These are phyloP conservation scores for Agonopterix arenella DNA, from an alignment of 2,888 invertebrate genomes.

Conservation along the genomic window DNA sequence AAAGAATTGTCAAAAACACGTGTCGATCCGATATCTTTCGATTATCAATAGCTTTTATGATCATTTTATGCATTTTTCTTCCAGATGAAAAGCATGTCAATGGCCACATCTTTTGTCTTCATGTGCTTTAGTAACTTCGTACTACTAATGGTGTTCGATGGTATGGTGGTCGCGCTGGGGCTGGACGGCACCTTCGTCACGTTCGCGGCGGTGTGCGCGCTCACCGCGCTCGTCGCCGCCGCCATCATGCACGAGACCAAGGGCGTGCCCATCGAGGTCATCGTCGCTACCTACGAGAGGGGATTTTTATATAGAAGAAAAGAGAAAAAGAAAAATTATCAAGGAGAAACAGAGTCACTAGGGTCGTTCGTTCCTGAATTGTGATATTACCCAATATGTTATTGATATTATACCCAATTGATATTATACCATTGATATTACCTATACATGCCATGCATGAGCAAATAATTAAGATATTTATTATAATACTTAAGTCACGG, in stretches of 20 bases:
- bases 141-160: slow-evolving; percentile 20
- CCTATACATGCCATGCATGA: no score
- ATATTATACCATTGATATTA: no score
- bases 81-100: slow-evolving; percentile 30
- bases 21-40: no score
- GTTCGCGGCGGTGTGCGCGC: slow-evolving; percentile 28
- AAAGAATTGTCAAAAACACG: no score
- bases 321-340: no score
- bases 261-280: slow-evolving; percentile 31
- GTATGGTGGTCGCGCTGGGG: slow-evolving; percentile 22
- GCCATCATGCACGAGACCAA: slow-evolving; percentile 34
- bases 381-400: no score
- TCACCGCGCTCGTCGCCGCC: no score
- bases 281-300: slow-evolving; percentile 28
- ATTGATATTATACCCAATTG: no score
- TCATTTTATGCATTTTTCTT: slow-evolving; percentile 3
- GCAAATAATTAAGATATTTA: no score
- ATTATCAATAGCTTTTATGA: background rate
- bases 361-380: no score
- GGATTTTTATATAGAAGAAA: slow-evolving; percentile 22
- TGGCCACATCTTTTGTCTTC: slow-evolving; percentile 14
- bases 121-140: slow-evolving; percentile 27
- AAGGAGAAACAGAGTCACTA: no score
- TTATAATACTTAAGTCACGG: no score
- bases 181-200: slow-evolving; percentile 42